These are phyloP conservation scores for Delia radicum DNA, from an alignment of 1,140 invertebrate genomes.

Conservation along the genomic window DNA sequence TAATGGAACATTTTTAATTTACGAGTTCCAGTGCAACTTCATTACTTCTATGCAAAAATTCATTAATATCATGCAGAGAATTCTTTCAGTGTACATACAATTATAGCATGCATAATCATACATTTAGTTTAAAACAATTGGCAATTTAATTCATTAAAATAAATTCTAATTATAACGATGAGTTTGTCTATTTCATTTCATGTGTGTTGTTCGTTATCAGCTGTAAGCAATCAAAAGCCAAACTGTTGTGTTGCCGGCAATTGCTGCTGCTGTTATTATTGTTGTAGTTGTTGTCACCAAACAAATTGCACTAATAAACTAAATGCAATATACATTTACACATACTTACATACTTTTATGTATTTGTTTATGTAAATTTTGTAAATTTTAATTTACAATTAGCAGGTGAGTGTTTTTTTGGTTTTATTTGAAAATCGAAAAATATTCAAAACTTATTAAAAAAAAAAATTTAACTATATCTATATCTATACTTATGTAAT, in stretches of 20 bases:
- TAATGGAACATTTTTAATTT: too few relatives aligned
- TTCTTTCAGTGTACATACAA: not conserved
- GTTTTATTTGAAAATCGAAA: not conserved
- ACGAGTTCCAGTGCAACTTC: too few relatives aligned
- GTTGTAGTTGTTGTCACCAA: constrained; percentile 19
- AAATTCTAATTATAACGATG: constrained; percentile 24
- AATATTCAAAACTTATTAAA: not conserved
- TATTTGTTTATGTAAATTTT: not conserved
- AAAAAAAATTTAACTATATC: too few relatives aligned
- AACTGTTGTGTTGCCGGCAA: not conserved
- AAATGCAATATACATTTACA: not conserved
- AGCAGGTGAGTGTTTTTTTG: not conserved
- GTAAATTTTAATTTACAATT: not conserved
- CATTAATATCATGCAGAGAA: not conserved
- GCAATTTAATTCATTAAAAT: constrained; percentile 24
- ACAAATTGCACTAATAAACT: constrained; percentile 19
- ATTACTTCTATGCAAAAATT: too few relatives aligned
- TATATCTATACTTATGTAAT: not conserved
- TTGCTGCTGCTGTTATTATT: constrained; percentile 7
- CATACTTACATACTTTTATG: not conserved
- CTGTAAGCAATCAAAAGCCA: constrained; percentile 10
- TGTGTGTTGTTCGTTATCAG: constrained; percentile 9
- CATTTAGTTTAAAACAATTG: constrained; percentile 17
- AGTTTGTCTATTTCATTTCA: constrained; percentile 23
- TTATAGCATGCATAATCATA: not conserved